A percentile compares a stretch with the other conserved stretches of the same genome.
phyloP scores from a whole-genome alignment of 1,140 invertebrate species.

The Portunus trituberculatus region DNA sequence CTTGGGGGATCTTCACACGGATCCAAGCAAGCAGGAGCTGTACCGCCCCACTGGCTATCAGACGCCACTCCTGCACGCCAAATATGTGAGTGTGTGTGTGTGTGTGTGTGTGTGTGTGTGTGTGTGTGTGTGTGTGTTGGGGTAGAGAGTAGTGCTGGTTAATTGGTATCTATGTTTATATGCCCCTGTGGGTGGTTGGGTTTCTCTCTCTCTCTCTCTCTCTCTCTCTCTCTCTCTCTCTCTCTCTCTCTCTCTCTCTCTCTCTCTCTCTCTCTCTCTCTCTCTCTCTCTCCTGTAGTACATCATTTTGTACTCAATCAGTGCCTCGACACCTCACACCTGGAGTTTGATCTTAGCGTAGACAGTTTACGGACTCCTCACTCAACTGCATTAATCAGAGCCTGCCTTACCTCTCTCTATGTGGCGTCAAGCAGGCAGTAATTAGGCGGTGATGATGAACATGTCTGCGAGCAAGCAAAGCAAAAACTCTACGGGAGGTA shows the following conservation, averaged over 20 bases:
- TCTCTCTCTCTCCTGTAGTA: too few species aligned
- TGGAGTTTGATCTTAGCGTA: too few species aligned
- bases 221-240: conserved; percentile 42
- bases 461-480: too few species aligned
- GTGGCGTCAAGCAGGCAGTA: too few species aligned
- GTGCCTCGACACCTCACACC: too few species aligned
- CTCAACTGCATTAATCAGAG: too few species aligned
- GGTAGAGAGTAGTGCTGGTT: not conserved
- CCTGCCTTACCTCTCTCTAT: too few species aligned
- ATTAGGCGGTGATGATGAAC: too few species aligned
- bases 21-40: conserved; percentile 54
- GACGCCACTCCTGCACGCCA: conserved; percentile 57
- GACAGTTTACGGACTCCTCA: too few species aligned
- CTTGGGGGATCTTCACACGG: conserved; percentile 62
- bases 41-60: conserved; percentile 69
- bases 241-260: conserved; percentile 48
- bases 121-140: not conserved
- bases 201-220: not conserved
- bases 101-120: not conserved
- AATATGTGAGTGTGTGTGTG: conserved; percentile 44
- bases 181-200: too few species aligned
- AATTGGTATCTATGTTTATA: not conserved
- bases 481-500: too few species aligned
- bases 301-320: too few species aligned
- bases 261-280: conserved; percentile 44